These are phyloP conservation scores for Ophion slaviceki DNA, from an alignment of 2,888 invertebrate genomes.

Conservation along the genomic window DNA sequence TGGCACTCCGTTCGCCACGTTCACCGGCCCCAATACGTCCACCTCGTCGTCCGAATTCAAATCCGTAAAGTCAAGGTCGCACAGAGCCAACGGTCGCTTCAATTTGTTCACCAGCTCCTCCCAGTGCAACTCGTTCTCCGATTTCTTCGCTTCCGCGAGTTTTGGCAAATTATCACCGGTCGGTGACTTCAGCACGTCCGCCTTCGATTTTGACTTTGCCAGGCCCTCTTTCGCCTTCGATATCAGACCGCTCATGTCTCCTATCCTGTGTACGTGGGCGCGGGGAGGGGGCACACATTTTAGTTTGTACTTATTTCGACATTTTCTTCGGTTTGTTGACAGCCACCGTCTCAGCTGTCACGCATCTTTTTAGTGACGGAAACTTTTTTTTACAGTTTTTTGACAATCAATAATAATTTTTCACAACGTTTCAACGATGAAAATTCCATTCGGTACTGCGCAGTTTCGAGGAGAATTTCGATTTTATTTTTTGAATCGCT, in stretches of 20 bases:
- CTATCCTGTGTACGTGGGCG: slow-evolving; percentile 84
- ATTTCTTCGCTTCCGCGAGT: slow-evolving; percentile 90
- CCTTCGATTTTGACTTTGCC: slow-evolving; percentile 93
- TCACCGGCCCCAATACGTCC: slow-evolving; percentile 89
- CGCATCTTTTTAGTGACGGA: too few relatives aligned
- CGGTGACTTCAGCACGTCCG: slow-evolving; percentile 90
- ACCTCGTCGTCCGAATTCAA: slow-evolving; percentile 94
- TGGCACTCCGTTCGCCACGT: slow-evolving; percentile 88
- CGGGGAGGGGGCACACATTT: neutral
- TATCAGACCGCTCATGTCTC: slow-evolving; percentile 95
- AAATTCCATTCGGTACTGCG: too few relatives aligned
- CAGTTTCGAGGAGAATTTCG: too few relatives aligned
- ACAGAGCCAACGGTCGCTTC: slow-evolving; percentile 91
- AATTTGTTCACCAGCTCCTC: slow-evolving; percentile 93
- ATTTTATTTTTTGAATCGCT: too few relatives aligned
- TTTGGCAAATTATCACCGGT: slow-evolving; percentile 88
- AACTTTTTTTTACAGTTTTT: too few relatives aligned
- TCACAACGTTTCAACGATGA: too few relatives aligned
- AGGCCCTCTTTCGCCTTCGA: slow-evolving; percentile 97
- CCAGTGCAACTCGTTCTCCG: slow-evolving; percentile 98
- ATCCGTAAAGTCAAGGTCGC: slow-evolving; percentile 98
- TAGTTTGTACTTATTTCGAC: neutral
- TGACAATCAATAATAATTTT: too few relatives aligned
- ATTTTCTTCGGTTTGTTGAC: neutral
- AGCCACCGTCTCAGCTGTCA: too few relatives aligned